phyloP scores from a whole-genome alignment of 2,797 vertebrate genomes.

The Neoniphon sammara region DNA sequence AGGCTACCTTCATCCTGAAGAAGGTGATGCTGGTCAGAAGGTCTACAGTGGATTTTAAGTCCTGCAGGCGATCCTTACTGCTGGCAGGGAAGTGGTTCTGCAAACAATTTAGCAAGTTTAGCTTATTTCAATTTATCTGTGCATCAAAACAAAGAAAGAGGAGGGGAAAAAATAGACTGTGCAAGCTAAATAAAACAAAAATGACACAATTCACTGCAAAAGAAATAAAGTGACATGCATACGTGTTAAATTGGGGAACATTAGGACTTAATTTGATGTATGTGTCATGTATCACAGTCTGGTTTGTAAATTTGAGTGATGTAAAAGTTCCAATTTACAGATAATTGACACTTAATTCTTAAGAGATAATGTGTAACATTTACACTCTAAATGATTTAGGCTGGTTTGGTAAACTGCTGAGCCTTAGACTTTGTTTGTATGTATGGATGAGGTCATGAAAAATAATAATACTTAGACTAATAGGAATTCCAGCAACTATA shows the following conservation, averaged over 20 bases:
- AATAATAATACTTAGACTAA: too few relatives aligned
- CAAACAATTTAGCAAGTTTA: background rate
- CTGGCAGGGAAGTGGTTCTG: slow-evolving; percentile 99
- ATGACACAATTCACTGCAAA: background rate
- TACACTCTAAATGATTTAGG: too few relatives aligned
- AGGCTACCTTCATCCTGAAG: slow-evolving; percentile 97
- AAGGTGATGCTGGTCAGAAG: slow-evolving; percentile 99
- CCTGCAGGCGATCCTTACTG: slow-evolving; percentile 93
- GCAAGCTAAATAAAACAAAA: background rate
- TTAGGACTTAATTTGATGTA: too few relatives aligned
- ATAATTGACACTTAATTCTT: too few relatives aligned
- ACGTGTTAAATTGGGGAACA: background rate
- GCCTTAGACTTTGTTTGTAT: too few relatives aligned
- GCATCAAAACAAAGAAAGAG: background rate
- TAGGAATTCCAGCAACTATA: background rate
- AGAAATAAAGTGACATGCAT: background rate
- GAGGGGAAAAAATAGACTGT: background rate
- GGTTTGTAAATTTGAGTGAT: too few relatives aligned
- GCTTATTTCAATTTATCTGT: background rate
- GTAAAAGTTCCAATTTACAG: too few relatives aligned
- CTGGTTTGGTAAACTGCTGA: too few relatives aligned
- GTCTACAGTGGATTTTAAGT: slow-evolving; percentile 97
- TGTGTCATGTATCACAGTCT: too few relatives aligned
- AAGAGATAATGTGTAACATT: background rate
- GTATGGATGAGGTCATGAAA: too few relatives aligned